These are phyloP conservation scores for Euphydryas editha DNA, from an alignment of 2,888 invertebrate species.

Conservation along the genomic window DNA sequence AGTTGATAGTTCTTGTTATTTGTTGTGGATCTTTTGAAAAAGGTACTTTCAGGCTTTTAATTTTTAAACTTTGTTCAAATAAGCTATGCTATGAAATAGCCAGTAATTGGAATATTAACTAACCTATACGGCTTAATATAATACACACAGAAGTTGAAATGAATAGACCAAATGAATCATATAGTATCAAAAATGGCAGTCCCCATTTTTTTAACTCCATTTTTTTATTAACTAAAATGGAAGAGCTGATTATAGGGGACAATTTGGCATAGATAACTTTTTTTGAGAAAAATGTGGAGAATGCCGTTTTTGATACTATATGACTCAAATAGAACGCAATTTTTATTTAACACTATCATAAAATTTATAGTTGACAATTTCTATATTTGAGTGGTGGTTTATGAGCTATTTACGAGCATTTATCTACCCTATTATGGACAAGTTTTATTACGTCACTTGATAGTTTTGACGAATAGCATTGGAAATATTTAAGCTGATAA, in stretches of 20 bases:
- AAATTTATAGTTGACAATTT: neutral
- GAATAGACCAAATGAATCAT: neutral
- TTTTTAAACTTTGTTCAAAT: neutral
- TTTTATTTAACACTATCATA: neutral
- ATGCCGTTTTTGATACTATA: too few species aligned
- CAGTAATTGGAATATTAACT: neutral
- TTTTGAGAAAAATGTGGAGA: too few species aligned
- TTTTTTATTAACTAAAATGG: too few species aligned
- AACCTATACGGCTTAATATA: neutral
- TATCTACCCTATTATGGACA: neutral
- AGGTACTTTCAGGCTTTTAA: slow-evolving; percentile 11
- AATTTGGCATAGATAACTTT: too few species aligned
- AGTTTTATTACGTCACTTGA: neutral
- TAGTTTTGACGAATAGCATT: neutral
- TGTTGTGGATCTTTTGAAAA: slow-evolving; percentile 17
- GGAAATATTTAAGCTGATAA: neutral
- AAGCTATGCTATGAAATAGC: neutral
- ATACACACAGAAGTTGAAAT: neutral
- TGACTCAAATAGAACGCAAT: neutral
- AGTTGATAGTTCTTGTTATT: slow-evolving; percentile 16
- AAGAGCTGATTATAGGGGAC: too few species aligned
- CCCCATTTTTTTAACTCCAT: too few species aligned
- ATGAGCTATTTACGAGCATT: neutral
- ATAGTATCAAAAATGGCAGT: too few species aligned
- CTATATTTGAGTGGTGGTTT: neutral